Base-by-base conservation (phyloP, 2,888 invertebrate species). In the Corythucha ciliata region DNA sequence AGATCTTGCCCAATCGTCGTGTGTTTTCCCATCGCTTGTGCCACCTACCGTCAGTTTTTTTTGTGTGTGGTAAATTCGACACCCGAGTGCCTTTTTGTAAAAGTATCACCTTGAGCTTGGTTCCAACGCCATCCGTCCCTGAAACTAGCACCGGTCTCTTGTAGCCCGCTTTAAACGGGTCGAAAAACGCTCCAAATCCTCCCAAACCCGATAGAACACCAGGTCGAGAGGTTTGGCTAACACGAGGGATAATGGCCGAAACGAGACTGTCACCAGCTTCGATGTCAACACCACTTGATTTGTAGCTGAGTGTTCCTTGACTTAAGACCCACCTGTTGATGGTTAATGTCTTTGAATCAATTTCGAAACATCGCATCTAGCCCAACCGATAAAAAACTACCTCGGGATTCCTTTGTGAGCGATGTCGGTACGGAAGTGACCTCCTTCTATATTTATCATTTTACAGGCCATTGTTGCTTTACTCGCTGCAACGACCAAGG, bases 71-170 rank as follows among this genome's bases (percentile, higher is more conserved):
- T n/a, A n/a, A n/a, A n/a, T n/a, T n/a, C n/a, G n/a, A n/a, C n/a
- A n/a, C n/a, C n/a, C n/a, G n/a, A n/a, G n/a, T n/a, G n/a, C n/a
- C n/a, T n/a, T n/a, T n/a, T n/a, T n/a, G n/a, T n/a, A 29, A 29
- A 10, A n/a, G 10, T 29, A 29, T 45, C 45, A 90, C 88, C 75
- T 91, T 90, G 2, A 98, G 74, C 70, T 98, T 98, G 4, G 96
- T 92, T 1, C 97, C 96, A 34, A 98, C 94, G 0, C 97, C 97
- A 65, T 94, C 94, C 1, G 93, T 91, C 1, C 92, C 91, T 56
- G 93, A 89, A 14, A 96, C 90, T 1, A 98, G 71, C 18, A 94
- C 74, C 0, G 94, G 91, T 66, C 91, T 86, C 58, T 75, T 76
- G 59, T 81, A 80, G 42, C 75, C 79, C 6, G 80, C 80, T 5